phyloP scores from a whole-genome alignment of 2,113 vertebrate genomes.

The Sphyrna mokarran region DNA sequence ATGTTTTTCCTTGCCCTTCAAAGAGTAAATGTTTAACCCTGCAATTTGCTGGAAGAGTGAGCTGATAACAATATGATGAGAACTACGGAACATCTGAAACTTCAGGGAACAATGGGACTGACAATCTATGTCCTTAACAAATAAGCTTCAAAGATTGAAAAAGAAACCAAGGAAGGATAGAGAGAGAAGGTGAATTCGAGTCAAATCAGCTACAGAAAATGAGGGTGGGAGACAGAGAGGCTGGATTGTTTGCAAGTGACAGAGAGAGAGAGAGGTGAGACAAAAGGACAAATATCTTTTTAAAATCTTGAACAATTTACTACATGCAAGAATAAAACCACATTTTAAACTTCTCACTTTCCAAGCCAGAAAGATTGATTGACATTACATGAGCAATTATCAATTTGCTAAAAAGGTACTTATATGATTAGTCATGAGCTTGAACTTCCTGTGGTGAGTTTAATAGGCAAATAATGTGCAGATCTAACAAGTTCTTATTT shows the following conservation, averaged over 20 bases:
- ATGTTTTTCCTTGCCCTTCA: not conserved
- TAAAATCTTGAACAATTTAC: not conserved
- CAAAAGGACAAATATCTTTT: not conserved
- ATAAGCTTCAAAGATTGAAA: not conserved
- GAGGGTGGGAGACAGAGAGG: not conserved
- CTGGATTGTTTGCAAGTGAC: not conserved
- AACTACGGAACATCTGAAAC: not conserved
- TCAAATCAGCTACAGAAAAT: not conserved
- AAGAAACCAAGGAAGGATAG: not conserved
- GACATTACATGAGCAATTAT: not conserved
- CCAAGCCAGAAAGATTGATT: not conserved
- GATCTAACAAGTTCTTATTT: not conserved
- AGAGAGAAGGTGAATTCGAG: not conserved
- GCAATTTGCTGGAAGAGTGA: not conserved
- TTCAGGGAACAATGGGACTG: not conserved
- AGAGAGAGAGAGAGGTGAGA: not conserved
- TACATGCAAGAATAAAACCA: not conserved
- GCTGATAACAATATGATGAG: not conserved
- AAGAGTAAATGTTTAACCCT: not conserved
- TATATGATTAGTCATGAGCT: not conserved
- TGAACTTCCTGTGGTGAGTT: not conserved
- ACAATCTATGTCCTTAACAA: not conserved
- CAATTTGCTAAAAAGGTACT: not conserved
- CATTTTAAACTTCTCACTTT: not conserved
- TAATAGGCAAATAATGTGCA: not conserved